A percentile compares a stretch with the other conserved stretches of the same genome.
These are phyloP conservation scores for Autographa pulchrina DNA, from an alignment of 2,888 invertebrate species.

Conservation along the genomic window DNA sequence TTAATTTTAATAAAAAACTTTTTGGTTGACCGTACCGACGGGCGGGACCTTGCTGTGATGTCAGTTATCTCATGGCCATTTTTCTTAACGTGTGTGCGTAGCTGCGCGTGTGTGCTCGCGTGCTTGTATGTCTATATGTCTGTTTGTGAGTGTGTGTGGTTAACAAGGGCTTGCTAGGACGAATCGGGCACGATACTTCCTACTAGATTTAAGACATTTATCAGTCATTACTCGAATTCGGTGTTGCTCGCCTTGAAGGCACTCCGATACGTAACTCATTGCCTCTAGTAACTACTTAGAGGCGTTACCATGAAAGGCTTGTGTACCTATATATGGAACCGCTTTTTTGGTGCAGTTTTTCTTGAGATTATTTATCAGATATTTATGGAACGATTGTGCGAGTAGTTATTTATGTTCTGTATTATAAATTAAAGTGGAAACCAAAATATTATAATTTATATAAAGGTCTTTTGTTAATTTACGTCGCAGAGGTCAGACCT, in stretches of 20 bases:
- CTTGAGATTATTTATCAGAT: slow-evolving; percentile 31
- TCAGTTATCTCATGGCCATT: slow-evolving; percentile 87
- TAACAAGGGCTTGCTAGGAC: slow-evolving; percentile 82
- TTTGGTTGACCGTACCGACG: slow-evolving; percentile 74
- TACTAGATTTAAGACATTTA: slow-evolving; percentile 79
- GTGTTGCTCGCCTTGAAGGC: slow-evolving; percentile 78
- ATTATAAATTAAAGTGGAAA: not conserved
- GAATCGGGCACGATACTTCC: slow-evolving; percentile 84
- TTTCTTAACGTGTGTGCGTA: slow-evolving; percentile 61
- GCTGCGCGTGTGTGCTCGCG: slow-evolving; percentile 44
- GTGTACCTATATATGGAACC: slow-evolving; percentile 49
- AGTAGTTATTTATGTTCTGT: not conserved
- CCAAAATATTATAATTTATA: not conserved
- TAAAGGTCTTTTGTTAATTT: slow-evolving; percentile 16
- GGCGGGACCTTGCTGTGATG: slow-evolving; percentile 85
- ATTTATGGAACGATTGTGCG: not conserved
- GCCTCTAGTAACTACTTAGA: slow-evolving; percentile 37
- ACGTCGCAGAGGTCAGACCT: slow-evolving; percentile 13
- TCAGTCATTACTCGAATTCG: slow-evolving; percentile 76
- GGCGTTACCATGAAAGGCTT: slow-evolving; percentile 57
- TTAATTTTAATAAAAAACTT: slow-evolving; percentile 25
- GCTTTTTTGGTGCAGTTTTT: slow-evolving; percentile 48
- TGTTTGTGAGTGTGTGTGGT: slow-evolving; percentile 57
- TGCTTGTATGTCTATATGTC: slow-evolving; percentile 52
- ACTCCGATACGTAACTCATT: slow-evolving; percentile 60